phyloP scores from a whole-genome alignment of 2,888 invertebrate genomes.

The Melipona bicolor region DNA sequence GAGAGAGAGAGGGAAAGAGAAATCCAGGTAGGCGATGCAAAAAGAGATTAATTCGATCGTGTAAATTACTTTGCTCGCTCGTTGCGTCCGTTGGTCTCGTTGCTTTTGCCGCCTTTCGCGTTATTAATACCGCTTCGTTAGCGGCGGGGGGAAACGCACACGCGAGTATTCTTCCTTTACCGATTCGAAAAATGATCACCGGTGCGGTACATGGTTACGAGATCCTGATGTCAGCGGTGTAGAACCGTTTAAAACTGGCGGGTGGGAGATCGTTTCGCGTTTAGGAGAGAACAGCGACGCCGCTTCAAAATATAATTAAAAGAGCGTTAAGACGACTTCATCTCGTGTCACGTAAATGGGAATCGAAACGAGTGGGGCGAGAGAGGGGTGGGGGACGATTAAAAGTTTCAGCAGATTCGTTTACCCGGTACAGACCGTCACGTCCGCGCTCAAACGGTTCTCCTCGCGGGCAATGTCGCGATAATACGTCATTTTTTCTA shows the following conservation, averaged over 20 bases:
- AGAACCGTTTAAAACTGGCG: background rate
- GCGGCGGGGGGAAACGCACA: too few species aligned
- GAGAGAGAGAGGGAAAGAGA: background rate
- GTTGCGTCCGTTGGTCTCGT: background rate
- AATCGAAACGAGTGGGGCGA: background rate
- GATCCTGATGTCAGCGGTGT: background rate
- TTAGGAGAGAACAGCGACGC: background rate
- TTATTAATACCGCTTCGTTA: conserved; percentile 39
- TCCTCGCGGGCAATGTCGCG: background rate
- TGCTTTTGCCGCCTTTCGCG: conserved; percentile 9
- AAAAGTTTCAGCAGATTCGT: background rate
- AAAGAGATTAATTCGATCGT: conserved; percentile 32
- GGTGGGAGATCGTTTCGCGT: background rate
- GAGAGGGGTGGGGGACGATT: background rate
- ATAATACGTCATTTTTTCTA: background rate
- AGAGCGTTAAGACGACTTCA: background rate
- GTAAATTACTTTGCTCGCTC: conserved; percentile 30
- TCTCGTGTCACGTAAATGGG: background rate
- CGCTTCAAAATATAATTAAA: background rate
- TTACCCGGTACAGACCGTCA: background rate
- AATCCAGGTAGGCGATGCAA: background rate
- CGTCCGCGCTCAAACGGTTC: too few species aligned
- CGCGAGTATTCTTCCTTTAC: background rate
- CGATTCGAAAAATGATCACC: conserved; percentile 5
- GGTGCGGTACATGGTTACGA: background rate